Conservation (phyloP, 2,888 invertebrate genomes). For the Thalpophila matura region DNA sequence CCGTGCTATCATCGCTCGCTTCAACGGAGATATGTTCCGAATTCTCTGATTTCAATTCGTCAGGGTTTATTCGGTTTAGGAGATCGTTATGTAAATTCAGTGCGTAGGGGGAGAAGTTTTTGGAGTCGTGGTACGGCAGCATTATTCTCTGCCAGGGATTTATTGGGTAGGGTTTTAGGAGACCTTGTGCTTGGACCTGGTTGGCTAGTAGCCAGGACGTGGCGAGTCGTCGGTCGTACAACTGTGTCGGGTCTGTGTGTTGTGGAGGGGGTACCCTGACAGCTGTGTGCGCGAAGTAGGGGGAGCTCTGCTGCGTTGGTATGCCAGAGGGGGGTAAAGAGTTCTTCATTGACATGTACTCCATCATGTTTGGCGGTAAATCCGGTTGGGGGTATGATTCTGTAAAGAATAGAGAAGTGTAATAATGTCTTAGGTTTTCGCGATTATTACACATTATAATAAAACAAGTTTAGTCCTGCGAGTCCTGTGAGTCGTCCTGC, state of each 20-base stretch:
- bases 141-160: constrained; percentile 91
- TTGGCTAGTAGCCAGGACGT: constrained; percentile 90
- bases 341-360: constrained; percentile 86
- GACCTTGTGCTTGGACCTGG: constrained; percentile 86
- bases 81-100: constrained; percentile 81
- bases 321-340: constrained; percentile 75
- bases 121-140: constrained; percentile 87
- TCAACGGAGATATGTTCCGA: constrained; percentile 88
- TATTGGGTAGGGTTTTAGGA: constrained; percentile 88
- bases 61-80: constrained; percentile 80
- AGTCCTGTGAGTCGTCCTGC: too few species aligned
- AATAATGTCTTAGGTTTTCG: too few species aligned
- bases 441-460: too few species aligned
- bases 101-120: constrained; percentile 83
- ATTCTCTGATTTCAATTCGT: constrained; percentile 84
- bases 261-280: constrained; percentile 83
- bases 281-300: constrained; percentile 85
- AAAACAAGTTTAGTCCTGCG: too few species aligned
- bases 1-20: constrained; percentile 92
- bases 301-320: constrained; percentile 75
- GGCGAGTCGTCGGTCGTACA: constrained; percentile 88
- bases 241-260: constrained; percentile 74
- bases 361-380: constrained; percentile 82
- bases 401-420: constrained; percentile 68
- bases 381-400: constrained; percentile 83